phyloP scores from a whole-genome alignment of 2,888 invertebrate genomes.

The Mimachlamys varia region DNA sequence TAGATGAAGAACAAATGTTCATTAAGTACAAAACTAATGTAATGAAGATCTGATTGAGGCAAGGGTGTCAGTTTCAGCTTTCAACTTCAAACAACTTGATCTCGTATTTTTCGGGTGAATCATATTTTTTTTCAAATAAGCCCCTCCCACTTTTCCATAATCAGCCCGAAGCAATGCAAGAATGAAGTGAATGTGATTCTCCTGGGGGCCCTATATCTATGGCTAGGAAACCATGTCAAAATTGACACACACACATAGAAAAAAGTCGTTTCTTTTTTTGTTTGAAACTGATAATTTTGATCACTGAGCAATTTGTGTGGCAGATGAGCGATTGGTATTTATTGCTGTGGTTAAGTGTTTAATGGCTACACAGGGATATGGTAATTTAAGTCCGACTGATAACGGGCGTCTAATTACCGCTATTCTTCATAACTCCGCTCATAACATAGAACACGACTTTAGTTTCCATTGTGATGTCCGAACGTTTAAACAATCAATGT shows the following conservation, averaged over 20 bases:
- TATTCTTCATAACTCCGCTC: slow-evolving; percentile 18
- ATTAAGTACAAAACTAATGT: background rate
- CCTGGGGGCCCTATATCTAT: background rate
- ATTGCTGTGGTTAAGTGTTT: slow-evolving; percentile 13
- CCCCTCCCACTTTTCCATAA: background rate
- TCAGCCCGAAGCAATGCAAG: background rate
- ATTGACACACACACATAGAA: background rate
- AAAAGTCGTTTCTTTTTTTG: background rate
- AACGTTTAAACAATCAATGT: slow-evolving; percentile 11
- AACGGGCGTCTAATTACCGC: slow-evolving; percentile 11
- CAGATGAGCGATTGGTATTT: slow-evolving; percentile 11
- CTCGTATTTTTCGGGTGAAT: slow-evolving; percentile 1
- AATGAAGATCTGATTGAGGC: background rate
- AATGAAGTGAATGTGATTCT: background rate
- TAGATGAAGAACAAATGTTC: background rate
- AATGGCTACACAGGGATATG: background rate
- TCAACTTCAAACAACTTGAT: background rate
- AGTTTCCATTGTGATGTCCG: background rate
- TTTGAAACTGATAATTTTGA: background rate
- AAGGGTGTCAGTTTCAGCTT: background rate
- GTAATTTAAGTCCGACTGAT: background rate
- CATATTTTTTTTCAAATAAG: background rate
- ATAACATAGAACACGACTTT: background rate
- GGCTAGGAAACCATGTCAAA: background rate
- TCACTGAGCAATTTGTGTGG: background rate